Percentiles rank a stretch among this genome's conserved stretches.
phyloP scores from a whole-genome alignment of 1,140 invertebrate species.

The Drosophila santomea region DNA sequence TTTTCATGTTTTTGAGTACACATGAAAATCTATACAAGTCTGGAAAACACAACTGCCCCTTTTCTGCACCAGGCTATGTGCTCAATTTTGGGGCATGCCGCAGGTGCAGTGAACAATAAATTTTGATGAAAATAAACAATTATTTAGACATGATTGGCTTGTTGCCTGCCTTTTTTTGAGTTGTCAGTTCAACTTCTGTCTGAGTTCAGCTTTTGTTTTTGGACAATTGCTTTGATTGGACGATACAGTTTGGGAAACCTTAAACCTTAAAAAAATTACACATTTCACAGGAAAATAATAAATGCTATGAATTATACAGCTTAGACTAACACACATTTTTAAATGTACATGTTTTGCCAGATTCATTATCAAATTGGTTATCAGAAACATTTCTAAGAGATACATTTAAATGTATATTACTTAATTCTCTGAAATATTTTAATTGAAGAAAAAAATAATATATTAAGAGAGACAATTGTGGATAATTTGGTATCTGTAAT shows the following conservation, averaged over 20 bases:
- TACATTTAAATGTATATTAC: no score
- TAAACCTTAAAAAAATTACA: neutral
- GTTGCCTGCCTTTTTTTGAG: conserved; percentile 24
- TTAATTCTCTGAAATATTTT: no score
- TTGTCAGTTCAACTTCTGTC: neutral
- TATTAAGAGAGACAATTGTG: no score
- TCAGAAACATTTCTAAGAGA: neutral
- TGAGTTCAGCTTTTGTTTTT: conserved; percentile 7
- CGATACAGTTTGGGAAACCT: neutral
- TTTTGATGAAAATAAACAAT: conserved; percentile 75
- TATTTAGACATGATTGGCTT: conserved; percentile 56
- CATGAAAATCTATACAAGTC: conserved; percentile 35
- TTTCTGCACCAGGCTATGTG: neutral
- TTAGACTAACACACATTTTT: neutral
- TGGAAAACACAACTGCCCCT: conserved; percentile 25
- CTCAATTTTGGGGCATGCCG: conserved; percentile 35
- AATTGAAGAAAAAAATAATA: no score
- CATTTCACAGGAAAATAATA: neutral
- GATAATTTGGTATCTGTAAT: no score
- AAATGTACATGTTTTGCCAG: neutral
- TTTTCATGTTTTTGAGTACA: conserved; percentile 54
- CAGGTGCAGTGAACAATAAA: conserved; percentile 74
- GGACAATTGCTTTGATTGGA: conserved; percentile 27
- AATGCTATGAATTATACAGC: neutral
- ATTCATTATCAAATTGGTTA: no score